Evolutionary conservation across 2,113 vertebrate species (phyloP).

Genomic region (Pogona vitticeps): DNA sequence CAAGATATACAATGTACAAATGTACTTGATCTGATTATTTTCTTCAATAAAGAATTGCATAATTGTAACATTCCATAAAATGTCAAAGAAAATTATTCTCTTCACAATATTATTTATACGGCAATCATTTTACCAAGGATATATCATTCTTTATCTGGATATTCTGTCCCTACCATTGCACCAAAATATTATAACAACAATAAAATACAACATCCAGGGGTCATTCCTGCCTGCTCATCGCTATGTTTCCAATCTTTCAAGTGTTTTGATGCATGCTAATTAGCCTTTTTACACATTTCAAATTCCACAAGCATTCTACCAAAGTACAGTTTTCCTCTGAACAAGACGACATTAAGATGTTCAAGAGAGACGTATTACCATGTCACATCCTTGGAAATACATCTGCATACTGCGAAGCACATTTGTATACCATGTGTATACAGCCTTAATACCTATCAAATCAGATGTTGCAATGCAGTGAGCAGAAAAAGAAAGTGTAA

Average conservation of each 20-base stretch:
- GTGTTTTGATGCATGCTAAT: background rate
- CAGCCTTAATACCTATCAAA: background rate
- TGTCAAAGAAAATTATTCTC: background rate
- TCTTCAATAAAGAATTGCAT: background rate
- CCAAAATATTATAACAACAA: background rate
- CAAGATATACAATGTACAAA: background rate
- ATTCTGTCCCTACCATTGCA: background rate
- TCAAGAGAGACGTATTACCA: background rate
- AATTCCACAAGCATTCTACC: background rate
- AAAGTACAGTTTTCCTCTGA: background rate
- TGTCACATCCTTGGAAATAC: background rate
- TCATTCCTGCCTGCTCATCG: background rate
- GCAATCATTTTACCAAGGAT: background rate
- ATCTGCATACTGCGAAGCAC: no score
- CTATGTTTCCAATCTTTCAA: background rate
- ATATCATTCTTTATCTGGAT: background rate
- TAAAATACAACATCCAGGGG: background rate
- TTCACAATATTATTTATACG: background rate
- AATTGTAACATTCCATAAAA: background rate
- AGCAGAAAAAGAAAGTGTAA: background rate
- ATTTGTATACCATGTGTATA: no score
- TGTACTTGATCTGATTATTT: background rate
- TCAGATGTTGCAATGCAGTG: background rate
- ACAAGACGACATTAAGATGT: background rate
- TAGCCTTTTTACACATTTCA: accelerated